These are phyloP conservation scores for Pollenia angustigena DNA, from an alignment of 2,888 invertebrate species.

Conservation along the genomic window DNA sequence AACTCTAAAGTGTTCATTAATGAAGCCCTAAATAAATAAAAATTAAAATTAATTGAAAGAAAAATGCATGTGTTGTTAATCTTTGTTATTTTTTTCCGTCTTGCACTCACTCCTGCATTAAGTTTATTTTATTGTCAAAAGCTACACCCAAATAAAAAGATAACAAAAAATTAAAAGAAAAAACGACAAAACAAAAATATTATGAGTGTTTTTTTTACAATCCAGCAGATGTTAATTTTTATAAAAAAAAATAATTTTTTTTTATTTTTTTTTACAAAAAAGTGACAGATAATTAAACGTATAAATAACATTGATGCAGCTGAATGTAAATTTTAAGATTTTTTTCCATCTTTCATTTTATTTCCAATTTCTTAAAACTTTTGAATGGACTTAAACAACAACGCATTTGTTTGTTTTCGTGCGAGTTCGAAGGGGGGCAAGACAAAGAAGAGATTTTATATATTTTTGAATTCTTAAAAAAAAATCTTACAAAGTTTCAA, in stretches of 20 bases:
- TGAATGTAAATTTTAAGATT: conserved; percentile 41
- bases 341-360: background rate
- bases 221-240: conserved; percentile 38
- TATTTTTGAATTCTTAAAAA: conserved; percentile 10
- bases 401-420: conserved; percentile 1
- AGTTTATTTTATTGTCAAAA: background rate
- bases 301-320: conserved; percentile 54
- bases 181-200: background rate
- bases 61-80: conserved; percentile 23
- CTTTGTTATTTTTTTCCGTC: conserved; percentile 4
- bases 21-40: conserved; percentile 47
- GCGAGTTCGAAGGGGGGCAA: background rate
- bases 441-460: background rate
- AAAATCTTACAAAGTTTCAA: background rate
- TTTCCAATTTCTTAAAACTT: background rate
- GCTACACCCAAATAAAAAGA: conserved; percentile 23
- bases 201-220: background rate
- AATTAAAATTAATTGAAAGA: conserved; percentile 38
- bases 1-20: conserved; percentile 9
- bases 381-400: conserved; percentile 4
- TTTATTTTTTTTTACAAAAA: conserved; percentile 21
- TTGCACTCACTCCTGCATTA: background rate
- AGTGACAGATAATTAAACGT: conserved; percentile 64
- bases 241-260: too few relatives aligned
- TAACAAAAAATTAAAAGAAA: conserved; percentile 14